These are phyloP conservation scores for Dorcus hopei DNA, from an alignment of 2,888 invertebrate species.

Conservation along the genomic window DNA sequence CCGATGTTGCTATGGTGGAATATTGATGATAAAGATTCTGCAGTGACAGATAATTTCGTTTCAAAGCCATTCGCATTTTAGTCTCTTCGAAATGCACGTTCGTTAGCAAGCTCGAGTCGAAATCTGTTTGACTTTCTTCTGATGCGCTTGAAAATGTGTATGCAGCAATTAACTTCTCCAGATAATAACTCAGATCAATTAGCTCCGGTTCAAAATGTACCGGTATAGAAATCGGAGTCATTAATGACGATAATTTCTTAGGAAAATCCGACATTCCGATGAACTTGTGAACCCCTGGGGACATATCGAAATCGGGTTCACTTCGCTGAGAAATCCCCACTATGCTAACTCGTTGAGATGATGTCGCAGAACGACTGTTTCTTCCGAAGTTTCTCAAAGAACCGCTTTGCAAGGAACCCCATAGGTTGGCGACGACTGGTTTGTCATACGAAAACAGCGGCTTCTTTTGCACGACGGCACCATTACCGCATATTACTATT, in stretches of 20 bases:
- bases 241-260: slow-evolving; percentile 2
- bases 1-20: slow-evolving; percentile 50
- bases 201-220: slow-evolving; percentile 42
- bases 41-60: slow-evolving; percentile 44
- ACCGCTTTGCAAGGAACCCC: background rate
- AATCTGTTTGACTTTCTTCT: slow-evolving; percentile 36
- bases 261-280: slow-evolving; percentile 6
- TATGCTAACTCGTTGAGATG: background rate
- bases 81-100: slow-evolving; percentile 45
- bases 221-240: slow-evolving; percentile 23
- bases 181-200: slow-evolving; percentile 51
- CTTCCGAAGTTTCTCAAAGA: background rate
- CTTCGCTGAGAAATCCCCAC: background rate
- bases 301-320: background rate
- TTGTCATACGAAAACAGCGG: slow-evolving; percentile 56
- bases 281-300: background rate
- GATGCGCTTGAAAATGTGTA: slow-evolving; percentile 9
- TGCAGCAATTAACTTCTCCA: slow-evolving; percentile 35
- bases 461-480: slow-evolving; percentile 51
- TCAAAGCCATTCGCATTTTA: slow-evolving; percentile 48
- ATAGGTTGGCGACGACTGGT: slow-evolving; percentile 35
- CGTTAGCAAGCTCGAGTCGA: slow-evolving; percentile 19
- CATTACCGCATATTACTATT: slow-evolving; percentile 56
- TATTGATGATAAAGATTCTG: slow-evolving; percentile 55
- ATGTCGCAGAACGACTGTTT: background rate